Conservation (phyloP, 23 tunicate genomes). For the Halocynthia aurantium region DNA sequence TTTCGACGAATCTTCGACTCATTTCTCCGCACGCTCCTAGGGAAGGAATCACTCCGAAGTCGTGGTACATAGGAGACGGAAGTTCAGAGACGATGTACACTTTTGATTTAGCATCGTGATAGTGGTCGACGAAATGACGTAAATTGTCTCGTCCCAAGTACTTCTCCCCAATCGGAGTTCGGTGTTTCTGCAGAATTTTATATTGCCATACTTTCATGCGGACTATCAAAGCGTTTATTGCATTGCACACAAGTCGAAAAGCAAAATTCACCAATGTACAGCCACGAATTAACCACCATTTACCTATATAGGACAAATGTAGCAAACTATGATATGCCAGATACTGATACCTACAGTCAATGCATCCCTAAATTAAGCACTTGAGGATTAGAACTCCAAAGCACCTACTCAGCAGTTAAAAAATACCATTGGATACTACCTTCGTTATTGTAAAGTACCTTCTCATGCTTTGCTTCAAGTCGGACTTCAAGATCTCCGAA, state of each 20-base stretch:
- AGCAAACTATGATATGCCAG: too few species aligned
- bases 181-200: slow-evolving; percentile 10
- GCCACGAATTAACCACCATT: background rate
- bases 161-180: slow-evolving; percentile 68
- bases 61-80: slow-evolving; percentile 59
- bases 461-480: slow-evolving; percentile 72
- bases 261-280: too few species aligned
- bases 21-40: slow-evolving; percentile 79
- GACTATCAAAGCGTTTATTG: too few species aligned
- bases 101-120: slow-evolving; percentile 21
- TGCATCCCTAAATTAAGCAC: too few species aligned
- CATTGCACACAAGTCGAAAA: too few species aligned
- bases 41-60: slow-evolving; percentile 65
- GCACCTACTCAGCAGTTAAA: background rate
- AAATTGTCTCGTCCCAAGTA: slow-evolving; percentile 70
- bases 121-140: slow-evolving; percentile 58
- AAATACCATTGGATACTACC: background rate
- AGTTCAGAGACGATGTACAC: slow-evolving; percentile 67
- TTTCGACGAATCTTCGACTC: slow-evolving; percentile 60
- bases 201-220: too few species aligned
- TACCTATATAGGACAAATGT: background rate
- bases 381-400: too few species aligned
- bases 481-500: slow-evolving; percentile 73
- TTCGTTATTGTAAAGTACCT: slow-evolving; percentile 17
- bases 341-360: too few species aligned